Conservation (phyloP, 2,113 vertebrate genomes). For the Rhinopomastus cyanomelas region DNA sequence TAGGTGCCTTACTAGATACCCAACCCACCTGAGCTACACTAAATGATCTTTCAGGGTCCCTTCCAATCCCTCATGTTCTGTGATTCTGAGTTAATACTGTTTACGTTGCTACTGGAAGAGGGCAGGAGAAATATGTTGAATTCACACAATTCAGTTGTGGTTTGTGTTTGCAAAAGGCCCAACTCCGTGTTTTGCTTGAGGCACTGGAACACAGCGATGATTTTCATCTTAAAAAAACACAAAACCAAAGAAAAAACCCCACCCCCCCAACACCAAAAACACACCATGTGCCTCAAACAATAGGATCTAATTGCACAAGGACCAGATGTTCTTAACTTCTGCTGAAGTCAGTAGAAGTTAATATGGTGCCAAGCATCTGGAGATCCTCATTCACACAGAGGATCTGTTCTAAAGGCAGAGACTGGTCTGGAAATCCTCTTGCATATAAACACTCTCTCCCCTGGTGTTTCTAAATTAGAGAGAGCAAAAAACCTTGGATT, state of each 20-base stretch:
- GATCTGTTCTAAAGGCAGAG: background rate
- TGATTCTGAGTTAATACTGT: too few species aligned
- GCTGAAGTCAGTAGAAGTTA: constrained; percentile 14
- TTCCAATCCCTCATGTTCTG: too few species aligned
- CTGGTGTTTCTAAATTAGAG: too few species aligned
- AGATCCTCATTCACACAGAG: background rate
- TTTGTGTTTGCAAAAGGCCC: background rate
- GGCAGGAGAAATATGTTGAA: background rate
- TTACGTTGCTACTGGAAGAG: background rate
- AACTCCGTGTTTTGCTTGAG: background rate
- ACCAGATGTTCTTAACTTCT: constrained; percentile 29
- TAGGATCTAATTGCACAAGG: constrained; percentile 11
- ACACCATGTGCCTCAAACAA: constrained; percentile 31
- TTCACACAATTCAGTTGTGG: background rate
- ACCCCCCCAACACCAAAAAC: background rate
- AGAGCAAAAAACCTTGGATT: background rate
- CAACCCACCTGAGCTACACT: background rate
- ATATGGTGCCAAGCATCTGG: background rate
- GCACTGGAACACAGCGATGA: background rate
- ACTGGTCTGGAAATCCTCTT: background rate
- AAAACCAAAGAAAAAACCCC: background rate
- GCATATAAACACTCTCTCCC: background rate
- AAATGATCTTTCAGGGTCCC: too few species aligned
- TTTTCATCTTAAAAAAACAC: constrained; percentile 19
- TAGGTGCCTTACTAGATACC: background rate